These are phyloP conservation scores for Drepana arcuata DNA, from an alignment of 1,140 invertebrate genomes.

Conservation along the genomic window DNA sequence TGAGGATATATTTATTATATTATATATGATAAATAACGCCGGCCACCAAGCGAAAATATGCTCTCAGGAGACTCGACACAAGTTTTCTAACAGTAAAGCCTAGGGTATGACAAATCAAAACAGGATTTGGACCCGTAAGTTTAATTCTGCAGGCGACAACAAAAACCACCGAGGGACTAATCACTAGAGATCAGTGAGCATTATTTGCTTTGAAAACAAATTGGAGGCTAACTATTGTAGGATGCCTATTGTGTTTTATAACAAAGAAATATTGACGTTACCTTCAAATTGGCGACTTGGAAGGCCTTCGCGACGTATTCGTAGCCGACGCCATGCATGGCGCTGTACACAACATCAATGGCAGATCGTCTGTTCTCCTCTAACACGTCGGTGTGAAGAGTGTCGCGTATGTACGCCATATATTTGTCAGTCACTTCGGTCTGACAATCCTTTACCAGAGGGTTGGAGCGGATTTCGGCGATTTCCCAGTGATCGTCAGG, in stretches of 20 bases:
- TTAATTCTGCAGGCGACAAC: no score
- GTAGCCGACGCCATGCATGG: constrained; percentile 98
- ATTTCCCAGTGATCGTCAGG: constrained; percentile 59
- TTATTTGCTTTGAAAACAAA: no score
- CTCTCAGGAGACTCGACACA: no score
- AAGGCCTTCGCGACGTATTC: constrained; percentile 85
- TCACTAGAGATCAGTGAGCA: no score
- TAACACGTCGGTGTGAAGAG: constrained; percentile 66
- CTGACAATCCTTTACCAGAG: constrained; percentile 71
- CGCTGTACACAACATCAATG: constrained; percentile 90
- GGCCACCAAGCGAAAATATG: no score
- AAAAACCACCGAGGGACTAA: no score
- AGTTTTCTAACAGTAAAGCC: no score
- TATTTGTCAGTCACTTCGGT: constrained; percentile 79
- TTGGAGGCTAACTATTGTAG: no score
- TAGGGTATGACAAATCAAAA: no score
- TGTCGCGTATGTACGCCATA: constrained; percentile 73
- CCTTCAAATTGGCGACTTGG: constrained; percentile 81
- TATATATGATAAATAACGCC: no score
- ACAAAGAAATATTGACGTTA: constrained; percentile 31
- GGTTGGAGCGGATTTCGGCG: constrained; percentile 49
- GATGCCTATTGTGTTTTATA: neutral
- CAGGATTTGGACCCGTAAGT: no score
- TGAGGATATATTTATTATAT: no score
- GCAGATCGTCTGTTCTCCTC: constrained; percentile 75